A percentile compares a stretch with the other conserved stretches of the same genome.
Evolutionary conservation across 2,797 vertebrate genomes (phyloP).

Genomic region (Muscicapa striata): DNA sequence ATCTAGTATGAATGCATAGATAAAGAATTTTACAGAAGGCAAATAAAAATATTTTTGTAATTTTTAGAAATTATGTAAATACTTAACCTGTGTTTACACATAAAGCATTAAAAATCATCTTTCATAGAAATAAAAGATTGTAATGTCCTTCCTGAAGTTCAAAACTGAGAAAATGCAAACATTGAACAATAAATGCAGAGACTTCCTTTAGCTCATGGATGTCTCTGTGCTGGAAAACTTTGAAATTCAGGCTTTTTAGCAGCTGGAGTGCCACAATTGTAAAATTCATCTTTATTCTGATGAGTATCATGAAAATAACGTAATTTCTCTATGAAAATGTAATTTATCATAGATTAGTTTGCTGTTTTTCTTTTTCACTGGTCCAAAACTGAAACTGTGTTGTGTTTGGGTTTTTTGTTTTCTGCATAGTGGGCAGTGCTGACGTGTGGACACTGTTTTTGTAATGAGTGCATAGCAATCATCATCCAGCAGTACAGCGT

Average conservation of each 20-base stretch:
- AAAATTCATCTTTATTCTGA: neutral
- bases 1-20: neutral
- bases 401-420: neutral
- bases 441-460: slow-evolving; percentile 97
- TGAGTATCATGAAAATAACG: neutral
- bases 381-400: neutral
- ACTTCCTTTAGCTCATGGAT: neutral
- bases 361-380: neutral
- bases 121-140: neutral
- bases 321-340: neutral
- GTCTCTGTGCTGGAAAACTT: neutral
- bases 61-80: neutral
- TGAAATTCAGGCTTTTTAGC: neutral
- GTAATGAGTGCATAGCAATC: slow-evolving; percentile 94
- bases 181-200: neutral
- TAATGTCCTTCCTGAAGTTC: neutral
- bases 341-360: neutral
- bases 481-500: slow-evolving; percentile 97
- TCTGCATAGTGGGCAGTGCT: slow-evolving; percentile 91
- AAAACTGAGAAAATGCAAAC: neutral
- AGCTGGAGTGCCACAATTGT: neutral
- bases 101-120: neutral
- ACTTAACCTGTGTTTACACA: neutral
- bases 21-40: neutral
- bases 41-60: neutral